Evolutionary conservation across 2,113 vertebrate genomes (phyloP), one percentile per base, ranked within the genome.

Genomic region (Grallaria varia): DNA sequence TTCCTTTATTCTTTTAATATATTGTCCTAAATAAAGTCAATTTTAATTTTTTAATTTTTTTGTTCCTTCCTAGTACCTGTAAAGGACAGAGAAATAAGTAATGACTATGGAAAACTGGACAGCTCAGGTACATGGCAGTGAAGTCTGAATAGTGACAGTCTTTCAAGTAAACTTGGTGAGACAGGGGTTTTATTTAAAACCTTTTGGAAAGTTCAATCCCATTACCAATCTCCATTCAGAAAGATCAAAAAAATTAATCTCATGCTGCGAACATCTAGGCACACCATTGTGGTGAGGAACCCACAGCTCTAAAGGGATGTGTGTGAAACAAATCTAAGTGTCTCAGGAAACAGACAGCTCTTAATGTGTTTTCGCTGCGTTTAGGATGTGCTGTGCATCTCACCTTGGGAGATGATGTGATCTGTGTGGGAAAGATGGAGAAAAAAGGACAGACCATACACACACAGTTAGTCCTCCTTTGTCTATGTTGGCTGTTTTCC

Each of bases 241-340:
- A 68, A 68, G 44, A 79, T 13, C 5, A 88, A 39, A 19, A 75
- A 47, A 74, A 79, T 27, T 47, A 47, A 56, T 16, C 23, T 47
- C 1, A 1, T 2, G 28, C 49, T 71, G 47, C 4, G 1, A 60
- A 59, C 35, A 76, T 21, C 19, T 60, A 0, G 0, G 40, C 50
- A 35, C 20, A 13, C 72, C 10, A 11, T 8, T 30, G 33, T 67
- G 33, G 11, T 45, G 35, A 40, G 25, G 53, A 79, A 14, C 6
- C 2, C 25, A 27, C 10, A 75, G 33, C 6, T 86, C 72, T 24
- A 59, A 68, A 60, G 20, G 17, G 12, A 24, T 74, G 45, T n/a
- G 6, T 15, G 52, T 24, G 75, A 71, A 28, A 18, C 39, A 67
- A 30, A 50, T 22, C 12, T 31, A 49, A 44, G 19, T 40, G 16